Percentiles rank a stretch among this genome's conserved stretches.
Conservation (phyloP, 2,888 invertebrate genomes). For the Spodoptera exigua region DNA sequence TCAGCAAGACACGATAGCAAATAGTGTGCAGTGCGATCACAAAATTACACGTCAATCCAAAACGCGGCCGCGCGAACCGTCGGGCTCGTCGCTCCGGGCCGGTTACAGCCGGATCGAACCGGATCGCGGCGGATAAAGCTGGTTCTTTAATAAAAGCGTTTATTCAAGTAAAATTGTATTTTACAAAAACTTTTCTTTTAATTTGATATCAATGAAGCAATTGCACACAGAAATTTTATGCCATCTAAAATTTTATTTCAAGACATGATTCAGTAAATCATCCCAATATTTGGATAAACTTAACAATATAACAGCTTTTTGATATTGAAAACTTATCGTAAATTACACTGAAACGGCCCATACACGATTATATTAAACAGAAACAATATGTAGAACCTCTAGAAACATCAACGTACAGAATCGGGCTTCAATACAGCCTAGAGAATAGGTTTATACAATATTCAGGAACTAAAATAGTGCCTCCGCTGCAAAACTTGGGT, state of each 20-base stretch:
- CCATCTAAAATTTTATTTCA: too few species aligned
- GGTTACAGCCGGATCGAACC: constrained; percentile 57
- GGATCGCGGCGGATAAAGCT: constrained; percentile 66
- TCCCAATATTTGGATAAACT: too few species aligned
- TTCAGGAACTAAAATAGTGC: constrained; percentile 52
- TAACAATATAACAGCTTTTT: too few species aligned
- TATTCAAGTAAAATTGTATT: constrained; percentile 35
- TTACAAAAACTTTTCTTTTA: too few species aligned
- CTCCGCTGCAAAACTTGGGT: constrained; percentile 33
- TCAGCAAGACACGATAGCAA: constrained; percentile 61
- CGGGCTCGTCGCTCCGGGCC: constrained; percentile 66
- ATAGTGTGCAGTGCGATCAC: constrained; percentile 73
- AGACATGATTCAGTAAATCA: too few species aligned
- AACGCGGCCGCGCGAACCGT: constrained; percentile 75
- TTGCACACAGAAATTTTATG: too few species aligned
- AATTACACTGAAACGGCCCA: not conserved
- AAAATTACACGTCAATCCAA: constrained; percentile 85
- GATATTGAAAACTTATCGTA: too few species aligned
- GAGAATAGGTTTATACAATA: constrained; percentile 56
- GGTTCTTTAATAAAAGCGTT: constrained; percentile 46
- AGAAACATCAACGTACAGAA: constrained; percentile 11
- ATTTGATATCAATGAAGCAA: too few species aligned
- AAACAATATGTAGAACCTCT: constrained; percentile 15
- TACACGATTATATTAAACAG: not conserved
- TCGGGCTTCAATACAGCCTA: constrained; percentile 11